Evolutionary conservation across 2,888 invertebrate species (phyloP).

Genomic region (Spilarctia lutea): DNA sequence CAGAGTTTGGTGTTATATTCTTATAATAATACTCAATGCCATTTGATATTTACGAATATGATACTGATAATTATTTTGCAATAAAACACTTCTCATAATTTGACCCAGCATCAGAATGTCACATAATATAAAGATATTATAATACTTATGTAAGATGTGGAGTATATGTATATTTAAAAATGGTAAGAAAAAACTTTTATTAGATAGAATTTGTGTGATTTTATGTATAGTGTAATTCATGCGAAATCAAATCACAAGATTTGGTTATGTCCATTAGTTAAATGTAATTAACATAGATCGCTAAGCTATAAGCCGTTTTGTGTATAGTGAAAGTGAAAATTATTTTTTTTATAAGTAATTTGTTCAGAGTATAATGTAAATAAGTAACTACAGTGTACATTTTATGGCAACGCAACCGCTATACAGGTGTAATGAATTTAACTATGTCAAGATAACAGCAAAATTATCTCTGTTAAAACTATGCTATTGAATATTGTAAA

Average conservation of each 20-base stretch:
- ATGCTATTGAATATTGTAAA: not conserved
- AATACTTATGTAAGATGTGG: constrained; percentile 24
- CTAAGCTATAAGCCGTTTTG: constrained; percentile 27
- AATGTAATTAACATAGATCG: constrained; percentile 42
- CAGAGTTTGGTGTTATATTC: constrained; percentile 5
- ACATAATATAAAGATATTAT: constrained; percentile 20
- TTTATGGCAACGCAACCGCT: constrained; percentile 25
- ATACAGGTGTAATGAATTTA: constrained; percentile 25
- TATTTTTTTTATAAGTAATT: constrained; percentile 18
- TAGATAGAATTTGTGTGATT: constrained; percentile 53
- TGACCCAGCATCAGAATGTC: constrained; percentile 10
- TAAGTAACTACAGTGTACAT: constrained; percentile 36
- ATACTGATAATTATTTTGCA: not conserved
- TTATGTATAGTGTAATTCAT: constrained; percentile 47
- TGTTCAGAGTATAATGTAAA: constrained; percentile 32
- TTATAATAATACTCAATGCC: not conserved
- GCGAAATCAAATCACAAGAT: constrained; percentile 48
- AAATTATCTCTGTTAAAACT: constrained; percentile 13
- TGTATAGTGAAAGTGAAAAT: constrained; percentile 16
- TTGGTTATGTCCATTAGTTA: constrained; percentile 56
- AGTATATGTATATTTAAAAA: constrained; percentile 32
- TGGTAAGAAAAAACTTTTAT: constrained; percentile 40
- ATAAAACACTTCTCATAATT: not conserved
- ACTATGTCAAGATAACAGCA: constrained; percentile 16
- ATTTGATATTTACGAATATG: not conserved